Evolutionary conservation across 2,113 vertebrate genomes (phyloP), one percentile per base, ranked within the genome.

Genomic region (Tachysurus vachellii): DNA sequence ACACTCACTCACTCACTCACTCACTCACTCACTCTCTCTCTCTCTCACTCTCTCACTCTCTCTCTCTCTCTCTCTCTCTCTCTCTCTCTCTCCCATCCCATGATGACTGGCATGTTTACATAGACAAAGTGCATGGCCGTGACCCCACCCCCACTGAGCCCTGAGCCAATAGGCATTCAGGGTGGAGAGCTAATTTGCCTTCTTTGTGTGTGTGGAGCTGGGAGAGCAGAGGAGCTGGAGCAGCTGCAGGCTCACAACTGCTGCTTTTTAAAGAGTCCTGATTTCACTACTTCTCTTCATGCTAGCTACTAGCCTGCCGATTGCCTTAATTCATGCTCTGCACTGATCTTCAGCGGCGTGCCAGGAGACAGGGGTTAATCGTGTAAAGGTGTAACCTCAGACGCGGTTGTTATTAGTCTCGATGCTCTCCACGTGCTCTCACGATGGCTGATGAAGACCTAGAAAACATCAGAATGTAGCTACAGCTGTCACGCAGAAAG

Each of bases 81-180:
- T 6, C 53, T 26, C 83, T 19, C 81, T 64, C 84, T 83, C 62
- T 83, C 19, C 9, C 61, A 89, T 47, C 50, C 53, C 13, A 53
- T 61, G 61, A 70, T 68, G 76, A 82, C 80, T 82, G 86, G 26
- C 56, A 64, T 87, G 86, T 87, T 87, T 87, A 83, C 80, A 83
- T 26, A 87, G 80, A 83, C 59, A 89, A 85, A 84, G 87, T 71
- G 47, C 75, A 66, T 80, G 84, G 75, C 84, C 54, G n/a, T 66
- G 81, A 77, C 80, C 70, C 86, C 70, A 62, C 81, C 86, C 71
- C 17, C 44, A 31, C 4, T 53, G n/a, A 47, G 47, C 44, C 70
- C 44, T 66, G 44, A 59, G 59, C 81, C 86, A 87, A 83, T 83
- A 31, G 36, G 19, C 64, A 31, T 66, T 83, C 59, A 77, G 80